These are phyloP conservation scores for Python bivittatus DNA, from an alignment of 2,113 vertebrate species.

Conservation along the genomic window DNA sequence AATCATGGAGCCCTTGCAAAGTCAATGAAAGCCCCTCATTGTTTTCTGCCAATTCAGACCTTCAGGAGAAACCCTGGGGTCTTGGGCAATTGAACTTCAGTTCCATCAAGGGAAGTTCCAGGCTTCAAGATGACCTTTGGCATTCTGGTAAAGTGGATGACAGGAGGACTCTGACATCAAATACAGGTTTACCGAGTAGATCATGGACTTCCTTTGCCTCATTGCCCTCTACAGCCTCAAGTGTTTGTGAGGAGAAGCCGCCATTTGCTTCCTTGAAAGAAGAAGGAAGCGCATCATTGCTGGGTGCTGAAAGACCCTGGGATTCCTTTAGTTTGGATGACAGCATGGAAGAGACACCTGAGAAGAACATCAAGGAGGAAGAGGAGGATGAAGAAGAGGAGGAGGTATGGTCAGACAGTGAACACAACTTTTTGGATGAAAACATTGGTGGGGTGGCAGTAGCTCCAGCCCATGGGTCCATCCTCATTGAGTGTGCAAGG, in stretches of 20 bases:
- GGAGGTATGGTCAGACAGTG: slow-evolving; percentile 93
- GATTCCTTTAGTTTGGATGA: slow-evolving; percentile 81
- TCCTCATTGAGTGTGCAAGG: slow-evolving; percentile 94
- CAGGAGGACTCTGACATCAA: slow-evolving; percentile 76
- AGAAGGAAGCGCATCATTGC: neutral
- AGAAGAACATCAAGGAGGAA: slow-evolving; percentile 66
- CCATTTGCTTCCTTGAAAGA: slow-evolving; percentile 23
- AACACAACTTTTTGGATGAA: slow-evolving; percentile 98
- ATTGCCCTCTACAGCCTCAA: slow-evolving; percentile 67
- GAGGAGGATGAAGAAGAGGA: slow-evolving; percentile 76
- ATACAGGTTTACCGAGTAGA: slow-evolving; percentile 81
- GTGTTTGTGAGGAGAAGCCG: slow-evolving; percentile 48
- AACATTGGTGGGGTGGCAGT: slow-evolving; percentile 95
- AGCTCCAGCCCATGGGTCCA: slow-evolving; percentile 91
- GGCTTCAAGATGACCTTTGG: slow-evolving; percentile 72
- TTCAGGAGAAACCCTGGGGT: slow-evolving; percentile 76
- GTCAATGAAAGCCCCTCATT: slow-evolving; percentile 46
- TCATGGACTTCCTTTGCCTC: slow-evolving; percentile 84
- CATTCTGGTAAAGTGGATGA: slow-evolving; percentile 78
- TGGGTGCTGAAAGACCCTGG: slow-evolving; percentile 75
- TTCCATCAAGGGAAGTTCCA: slow-evolving; percentile 71
- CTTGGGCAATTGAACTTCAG: slow-evolving; percentile 64
- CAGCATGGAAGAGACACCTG: slow-evolving; percentile 64
- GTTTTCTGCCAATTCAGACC: slow-evolving; percentile 57
- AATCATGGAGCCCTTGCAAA: slow-evolving; percentile 77